Percentiles rank a stretch among this genome's conserved stretches.
phyloP scores from a whole-genome alignment of 2,888 invertebrate genomes.

The Eutolmus rufibarbis region DNA sequence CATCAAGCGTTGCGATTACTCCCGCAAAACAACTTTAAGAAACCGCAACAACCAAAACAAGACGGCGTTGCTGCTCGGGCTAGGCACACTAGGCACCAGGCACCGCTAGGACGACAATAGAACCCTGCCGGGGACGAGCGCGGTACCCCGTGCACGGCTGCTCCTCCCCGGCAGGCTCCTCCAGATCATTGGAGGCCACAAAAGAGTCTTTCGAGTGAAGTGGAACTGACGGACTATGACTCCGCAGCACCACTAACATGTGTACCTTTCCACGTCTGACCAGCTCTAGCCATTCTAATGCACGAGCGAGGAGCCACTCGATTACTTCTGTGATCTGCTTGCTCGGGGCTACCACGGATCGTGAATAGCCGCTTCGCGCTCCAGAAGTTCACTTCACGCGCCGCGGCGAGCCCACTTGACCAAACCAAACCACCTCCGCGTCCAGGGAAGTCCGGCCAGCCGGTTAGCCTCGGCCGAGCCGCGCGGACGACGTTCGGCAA shows the following conservation, averaged over 20 bases:
- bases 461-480: neutral
- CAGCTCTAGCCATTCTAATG: slow-evolving; percentile 16
- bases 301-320: slow-evolving; percentile 19
- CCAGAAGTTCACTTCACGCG: slow-evolving; percentile 31
- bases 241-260: slow-evolving; percentile 45
- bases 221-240: slow-evolving; percentile 45
- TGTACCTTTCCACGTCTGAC: slow-evolving; percentile 45
- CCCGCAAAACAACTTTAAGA: slow-evolving; percentile 34
- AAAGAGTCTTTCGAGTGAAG: slow-evolving; percentile 41
- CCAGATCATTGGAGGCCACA: slow-evolving; percentile 27
- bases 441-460: neutral
- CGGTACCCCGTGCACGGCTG: neutral
- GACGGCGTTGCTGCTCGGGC: neutral
- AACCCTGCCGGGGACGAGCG: slow-evolving; percentile 13
- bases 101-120: slow-evolving; percentile 33
- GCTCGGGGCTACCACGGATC: slow-evolving; percentile 37
- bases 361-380: slow-evolving; percentile 14
- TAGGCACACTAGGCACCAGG: neutral
- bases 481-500: neutral
- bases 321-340: slow-evolving; percentile 23
- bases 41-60: slow-evolving; percentile 29
- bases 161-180: neutral
- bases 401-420: slow-evolving; percentile 9
- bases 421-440: neutral
- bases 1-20: slow-evolving; percentile 39